Conservation (phyloP, 1,140 invertebrate species). For the Drosophila prosaltans region DNA sequence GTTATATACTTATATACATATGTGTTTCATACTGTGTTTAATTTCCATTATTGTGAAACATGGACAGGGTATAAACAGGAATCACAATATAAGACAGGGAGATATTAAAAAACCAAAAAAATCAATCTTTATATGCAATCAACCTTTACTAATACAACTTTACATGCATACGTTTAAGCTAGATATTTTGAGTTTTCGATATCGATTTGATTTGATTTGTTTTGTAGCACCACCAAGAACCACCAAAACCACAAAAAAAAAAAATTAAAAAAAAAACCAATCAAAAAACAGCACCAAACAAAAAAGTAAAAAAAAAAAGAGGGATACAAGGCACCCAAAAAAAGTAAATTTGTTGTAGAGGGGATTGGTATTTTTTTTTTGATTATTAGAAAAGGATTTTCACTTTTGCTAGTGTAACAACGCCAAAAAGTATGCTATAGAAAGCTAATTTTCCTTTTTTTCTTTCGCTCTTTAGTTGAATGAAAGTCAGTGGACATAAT, state of each 20-base stretch:
- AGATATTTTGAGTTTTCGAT: constrained; percentile 39
- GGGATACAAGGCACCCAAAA: neutral
- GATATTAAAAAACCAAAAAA: neutral
- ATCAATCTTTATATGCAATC: neutral
- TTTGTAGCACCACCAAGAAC: constrained; percentile 44
- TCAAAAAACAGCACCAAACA: neutral
- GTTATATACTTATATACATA: constrained; percentile 21
- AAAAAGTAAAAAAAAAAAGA: neutral
- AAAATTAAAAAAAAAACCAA: neutral
- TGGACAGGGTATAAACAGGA: neutral
- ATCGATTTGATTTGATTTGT: constrained; percentile 55
- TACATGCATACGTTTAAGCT: constrained; percentile 30
- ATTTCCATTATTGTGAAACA: neutral
- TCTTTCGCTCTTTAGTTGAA: constrained; percentile 8
- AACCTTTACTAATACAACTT: constrained; percentile 18
- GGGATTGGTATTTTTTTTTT: neutral
- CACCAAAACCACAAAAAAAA: constrained; percentile 18
- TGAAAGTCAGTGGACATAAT: neutral
- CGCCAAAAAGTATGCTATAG: constrained; percentile 10
- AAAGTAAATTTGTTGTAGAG: neutral
- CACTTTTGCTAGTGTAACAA: constrained; percentile 8
- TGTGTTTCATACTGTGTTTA: constrained; percentile 14
- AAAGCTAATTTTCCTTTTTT: constrained; percentile 2
- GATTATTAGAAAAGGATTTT: neutral
- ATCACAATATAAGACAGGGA: neutral